Evolutionary conservation across 2,888 invertebrate genomes (phyloP), one percentile per base, ranked within the genome.

Genomic region (Eretmocerus hayati): DNA sequence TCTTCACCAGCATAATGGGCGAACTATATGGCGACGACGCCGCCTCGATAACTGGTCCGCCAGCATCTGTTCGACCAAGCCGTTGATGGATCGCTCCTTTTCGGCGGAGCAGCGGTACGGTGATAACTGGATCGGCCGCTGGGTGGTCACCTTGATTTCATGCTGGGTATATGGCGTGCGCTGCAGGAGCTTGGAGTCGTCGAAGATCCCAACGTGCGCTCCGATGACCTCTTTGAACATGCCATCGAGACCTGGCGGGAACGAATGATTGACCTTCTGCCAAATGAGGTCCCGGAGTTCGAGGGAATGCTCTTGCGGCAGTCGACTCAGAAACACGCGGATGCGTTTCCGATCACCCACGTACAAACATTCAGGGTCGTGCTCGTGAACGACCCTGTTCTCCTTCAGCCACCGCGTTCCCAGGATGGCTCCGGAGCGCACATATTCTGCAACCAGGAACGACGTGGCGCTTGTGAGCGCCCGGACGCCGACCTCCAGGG

Each of bases 31-130:
- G 44, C 2, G 50, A 55, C 5, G 39, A n/a, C 11, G 46, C 42
- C 1, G 56, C 56, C 21, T 54, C 50, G 19, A 60, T 58, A 2
- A 60, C 33, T 2, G 53, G 49, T n/a, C n/a, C n/a, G n/a, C n/a
- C n/a, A n/a, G n/a, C n/a, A n/a, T n/a, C n/a, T n/a, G 8, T 55
- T 35, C 2, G 46, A 35, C 1, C 59, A 31, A 55, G 57, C 56
- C 31, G 55, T 4, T 49, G 16, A 4, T 40, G 22, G 11, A 59
- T 59, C 1, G 54, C 39, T 4, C 45, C 5, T 15, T 44, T 42
- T 22, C 36, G 1, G 41, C 30, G 6, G 46, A 47, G 19, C 44
- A 48, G 2, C 32, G 48, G 9, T 46, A 46, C 2, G 41, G 37
- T 11, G 46, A 31, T 1, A 30, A 19, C 1, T 37, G 19, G 16